These are phyloP conservation scores for Petrosia ficiformis DNA, from an alignment of 37 sponge, comb jelly and placozoan genomes.

Conservation along the genomic window DNA sequence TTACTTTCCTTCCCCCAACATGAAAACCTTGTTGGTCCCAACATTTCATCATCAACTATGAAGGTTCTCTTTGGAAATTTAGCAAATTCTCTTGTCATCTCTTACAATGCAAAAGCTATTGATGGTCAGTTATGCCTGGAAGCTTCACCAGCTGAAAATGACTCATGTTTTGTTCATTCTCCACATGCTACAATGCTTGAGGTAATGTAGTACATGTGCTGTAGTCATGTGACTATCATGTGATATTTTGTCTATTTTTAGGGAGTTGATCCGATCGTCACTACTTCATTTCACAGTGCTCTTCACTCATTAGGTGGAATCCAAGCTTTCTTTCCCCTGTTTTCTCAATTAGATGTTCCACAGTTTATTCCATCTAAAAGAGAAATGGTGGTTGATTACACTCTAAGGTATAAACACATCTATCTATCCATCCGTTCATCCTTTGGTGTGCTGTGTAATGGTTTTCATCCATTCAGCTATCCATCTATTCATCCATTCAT, in stretches of 20 bases:
- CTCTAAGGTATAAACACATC: slow-evolving; percentile 40
- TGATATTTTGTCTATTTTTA: slow-evolving; percentile 2
- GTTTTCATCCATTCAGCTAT: no score
- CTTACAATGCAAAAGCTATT: slow-evolving; percentile 89
- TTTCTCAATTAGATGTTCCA: slow-evolving; percentile 70
- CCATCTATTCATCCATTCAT: no score
- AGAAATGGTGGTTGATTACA: slow-evolving; percentile 25
- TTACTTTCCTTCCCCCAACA: no score
- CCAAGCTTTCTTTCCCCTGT: slow-evolving; percentile 74
- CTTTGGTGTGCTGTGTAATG: no score
- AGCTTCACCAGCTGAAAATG: slow-evolving; percentile 71
- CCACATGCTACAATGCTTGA: slow-evolving; percentile 90
- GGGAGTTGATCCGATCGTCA: slow-evolving; percentile 84
- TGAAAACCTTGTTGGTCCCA: no score
- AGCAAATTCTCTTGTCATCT: slow-evolving; percentile 64
- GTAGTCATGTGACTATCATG: background rate
- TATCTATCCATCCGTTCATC: background rate
- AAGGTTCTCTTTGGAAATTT: slow-evolving; percentile 76
- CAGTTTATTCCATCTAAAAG: slow-evolving; percentile 2
- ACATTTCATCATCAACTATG: no score
- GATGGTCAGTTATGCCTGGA: slow-evolving; percentile 89
- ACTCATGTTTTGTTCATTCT: slow-evolving; percentile 73
- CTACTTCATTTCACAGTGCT: slow-evolving; percentile 62
- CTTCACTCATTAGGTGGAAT: slow-evolving; percentile 85
- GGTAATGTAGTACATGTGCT: no score